Percentiles rank a stretch among this genome's conserved stretches.
Evolutionary conservation across 53 echinoderm and acorn worm genomes (phyloP).

Genomic region (Echinarachnius parma): DNA sequence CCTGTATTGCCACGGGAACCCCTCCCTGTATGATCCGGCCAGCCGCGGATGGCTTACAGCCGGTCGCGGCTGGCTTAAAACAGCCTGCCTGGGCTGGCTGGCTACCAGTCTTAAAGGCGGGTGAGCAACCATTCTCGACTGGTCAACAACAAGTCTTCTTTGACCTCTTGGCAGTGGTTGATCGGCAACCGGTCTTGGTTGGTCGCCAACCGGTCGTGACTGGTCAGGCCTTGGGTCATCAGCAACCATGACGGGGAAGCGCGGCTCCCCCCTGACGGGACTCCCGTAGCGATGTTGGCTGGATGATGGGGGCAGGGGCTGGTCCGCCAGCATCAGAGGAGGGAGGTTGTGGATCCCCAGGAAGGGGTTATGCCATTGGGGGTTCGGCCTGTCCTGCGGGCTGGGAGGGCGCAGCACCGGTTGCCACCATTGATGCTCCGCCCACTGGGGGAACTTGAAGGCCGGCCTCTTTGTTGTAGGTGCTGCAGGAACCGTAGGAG

Average conservation of each 20-base stretch:
- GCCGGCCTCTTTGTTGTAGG: constrained; percentile 28
- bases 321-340: constrained; percentile 25
- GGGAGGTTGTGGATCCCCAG: constrained; percentile 17
- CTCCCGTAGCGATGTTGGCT: background rate
- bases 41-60: background rate
- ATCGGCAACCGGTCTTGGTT: background rate
- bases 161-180: too few relatives aligned
- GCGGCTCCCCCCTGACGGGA: background rate
- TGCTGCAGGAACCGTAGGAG: constrained; percentile 1
- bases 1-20: constrained; percentile 36
- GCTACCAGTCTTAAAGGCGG: too few relatives aligned
- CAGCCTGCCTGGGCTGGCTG: background rate
- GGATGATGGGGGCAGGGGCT: constrained; percentile 8
- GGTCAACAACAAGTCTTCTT: too few relatives aligned
- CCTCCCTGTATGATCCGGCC: constrained; percentile 22
- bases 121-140: too few relatives aligned
- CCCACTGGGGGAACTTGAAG: constrained; percentile 25
- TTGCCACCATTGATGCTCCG: constrained; percentile 30
- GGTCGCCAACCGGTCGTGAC: too few relatives aligned
- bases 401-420: constrained; percentile 28
- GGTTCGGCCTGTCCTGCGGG: background rate
- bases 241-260: constrained; percentile 21
- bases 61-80: constrained; percentile 4
- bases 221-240: constrained; percentile 22
- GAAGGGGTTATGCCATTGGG: constrained; percentile 33